Base-by-base conservation (phyloP, 2,113 vertebrate genomes). In the Isurus oxyrinchus region DNA sequence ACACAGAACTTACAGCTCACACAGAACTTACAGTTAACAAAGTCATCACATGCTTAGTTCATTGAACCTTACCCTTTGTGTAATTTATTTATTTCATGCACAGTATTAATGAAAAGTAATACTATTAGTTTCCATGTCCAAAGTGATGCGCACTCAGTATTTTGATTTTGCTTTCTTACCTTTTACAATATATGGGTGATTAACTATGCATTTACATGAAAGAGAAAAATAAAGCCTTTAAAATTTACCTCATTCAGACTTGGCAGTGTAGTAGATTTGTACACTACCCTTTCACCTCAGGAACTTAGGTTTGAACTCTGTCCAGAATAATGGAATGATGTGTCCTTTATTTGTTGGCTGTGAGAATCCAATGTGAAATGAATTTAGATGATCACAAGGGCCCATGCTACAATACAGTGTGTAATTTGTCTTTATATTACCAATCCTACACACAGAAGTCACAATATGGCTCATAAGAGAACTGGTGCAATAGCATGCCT, bases 41-140 rank as follows among this genome's bases (percentile, higher is more conserved):
- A 31, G 6, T 84, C 40, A 6, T 84, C 19, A 6, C 40, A 44
- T 4, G 40, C 21, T 44, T 84, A 84, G 40, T 40, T 94, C 40
- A 94, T 94, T 94, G 35, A 94, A 16, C 59, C 59, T 49, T 49
- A 49, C 44, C 44, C 44, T 93, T 66, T 94, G 35, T 21, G 5
- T 40, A 40, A 63, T 94, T 94, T 63, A 91, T n/a, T 35, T 93
- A 94, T 94, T 94, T 94, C 5, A 49, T 63, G 61, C n/a, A 94
- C 6, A 3, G 16, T 14, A 61, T n/a, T 63, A 66, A 94, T 66
- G 40, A 23, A 93, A 93, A n/a, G 57, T 40, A 94, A 57, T 7
- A 94, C 6, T 94, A 40, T 40, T 94, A 94, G 40, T 55, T 27
- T 59, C 25, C 23, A 90, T 63, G 35, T 49, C 0, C 59, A 94